phyloP scores from a whole-genome alignment of 2,888 invertebrate genomes.

The Corbicula japonica region DNA sequence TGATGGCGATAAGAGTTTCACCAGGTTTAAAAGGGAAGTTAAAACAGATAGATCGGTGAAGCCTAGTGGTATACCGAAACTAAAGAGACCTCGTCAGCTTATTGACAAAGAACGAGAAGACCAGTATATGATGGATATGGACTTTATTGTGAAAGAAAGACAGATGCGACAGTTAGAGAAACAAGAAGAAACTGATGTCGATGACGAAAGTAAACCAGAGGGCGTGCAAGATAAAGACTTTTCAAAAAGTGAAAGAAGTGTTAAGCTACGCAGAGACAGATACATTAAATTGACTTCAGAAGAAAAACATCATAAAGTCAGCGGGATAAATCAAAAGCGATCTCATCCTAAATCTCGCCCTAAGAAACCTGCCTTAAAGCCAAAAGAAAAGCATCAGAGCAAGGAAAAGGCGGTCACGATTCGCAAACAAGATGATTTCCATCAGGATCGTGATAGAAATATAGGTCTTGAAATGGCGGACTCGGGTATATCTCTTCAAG shows the following conservation, averaged over 20 bases:
- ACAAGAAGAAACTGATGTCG: not conserved
- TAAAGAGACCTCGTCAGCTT: not conserved
- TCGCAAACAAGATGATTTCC: no score
- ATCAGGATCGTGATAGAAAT: no score
- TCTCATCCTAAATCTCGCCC: no score
- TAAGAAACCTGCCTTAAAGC: no score
- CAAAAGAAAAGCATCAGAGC: no score
- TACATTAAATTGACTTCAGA: constrained; percentile 4
- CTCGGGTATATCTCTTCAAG: no score
- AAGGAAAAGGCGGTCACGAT: no score
- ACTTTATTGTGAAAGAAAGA: constrained; percentile 26
- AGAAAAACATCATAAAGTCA: constrained; percentile 3
- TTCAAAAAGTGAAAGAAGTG: constrained; percentile 5
- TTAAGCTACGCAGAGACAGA: not conserved
- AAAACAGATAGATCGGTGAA: constrained; percentile 2
- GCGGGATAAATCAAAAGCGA: no score
- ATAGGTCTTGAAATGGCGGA: no score
- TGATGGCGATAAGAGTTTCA: not conserved
- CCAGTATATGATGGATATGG: constrained; percentile 61
- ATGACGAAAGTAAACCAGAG: no score
- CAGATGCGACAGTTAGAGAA: not conserved
- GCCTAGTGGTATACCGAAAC: not conserved
- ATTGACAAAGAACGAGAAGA: constrained; percentile 52
- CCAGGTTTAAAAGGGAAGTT: not conserved
- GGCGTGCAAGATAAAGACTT: constrained; percentile 8